A percentile compares a stretch with the other conserved stretches of the same genome.
phyloP scores from a whole-genome alignment of 1,140 invertebrate species.

The Zaprionus taronus region DNA sequence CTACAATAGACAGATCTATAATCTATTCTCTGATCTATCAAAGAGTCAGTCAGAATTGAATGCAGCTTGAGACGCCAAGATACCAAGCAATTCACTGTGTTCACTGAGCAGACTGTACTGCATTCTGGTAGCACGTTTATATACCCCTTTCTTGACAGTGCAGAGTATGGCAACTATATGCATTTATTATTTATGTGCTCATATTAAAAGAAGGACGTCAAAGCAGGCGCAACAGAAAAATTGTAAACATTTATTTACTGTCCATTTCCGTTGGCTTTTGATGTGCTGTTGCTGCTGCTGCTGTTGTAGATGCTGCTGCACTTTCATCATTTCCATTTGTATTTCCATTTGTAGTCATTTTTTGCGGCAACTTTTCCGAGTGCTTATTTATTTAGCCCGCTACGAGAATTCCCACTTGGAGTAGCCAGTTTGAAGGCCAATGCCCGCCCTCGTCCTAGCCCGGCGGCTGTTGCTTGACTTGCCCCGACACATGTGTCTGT shows the following conservation, averaged over 20 bases:
- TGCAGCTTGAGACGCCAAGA: no score
- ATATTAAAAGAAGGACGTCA: constrained; percentile 15
- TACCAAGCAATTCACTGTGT: no score
- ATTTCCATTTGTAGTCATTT: constrained; percentile 52
- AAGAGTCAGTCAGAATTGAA: no score
- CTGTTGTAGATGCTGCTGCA: constrained; percentile 26
- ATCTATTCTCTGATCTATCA: no score
- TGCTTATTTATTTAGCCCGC: constrained; percentile 66
- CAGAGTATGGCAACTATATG: constrained; percentile 8
- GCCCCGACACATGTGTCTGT: neutral
- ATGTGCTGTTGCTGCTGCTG: constrained; percentile 24
- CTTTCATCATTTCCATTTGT: constrained; percentile 69
- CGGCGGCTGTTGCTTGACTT: constrained; percentile 16
- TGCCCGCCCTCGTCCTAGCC: neutral
- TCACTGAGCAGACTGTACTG: neutral
- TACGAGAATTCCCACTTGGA: constrained; percentile 38
- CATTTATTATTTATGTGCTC: constrained; percentile 3
- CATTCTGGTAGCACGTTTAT: neutral
- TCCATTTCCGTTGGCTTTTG: constrained; percentile 78
- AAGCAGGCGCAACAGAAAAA: constrained; percentile 67
- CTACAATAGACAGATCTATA: no score
- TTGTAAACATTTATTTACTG: constrained; percentile 82
- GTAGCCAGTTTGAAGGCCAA: constrained; percentile 35
- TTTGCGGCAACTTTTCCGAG: constrained; percentile 40
- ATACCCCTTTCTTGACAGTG: neutral